phyloP scores from a whole-genome alignment of 2,888 invertebrate species.

The Cecidostiba fungosa region DNA sequence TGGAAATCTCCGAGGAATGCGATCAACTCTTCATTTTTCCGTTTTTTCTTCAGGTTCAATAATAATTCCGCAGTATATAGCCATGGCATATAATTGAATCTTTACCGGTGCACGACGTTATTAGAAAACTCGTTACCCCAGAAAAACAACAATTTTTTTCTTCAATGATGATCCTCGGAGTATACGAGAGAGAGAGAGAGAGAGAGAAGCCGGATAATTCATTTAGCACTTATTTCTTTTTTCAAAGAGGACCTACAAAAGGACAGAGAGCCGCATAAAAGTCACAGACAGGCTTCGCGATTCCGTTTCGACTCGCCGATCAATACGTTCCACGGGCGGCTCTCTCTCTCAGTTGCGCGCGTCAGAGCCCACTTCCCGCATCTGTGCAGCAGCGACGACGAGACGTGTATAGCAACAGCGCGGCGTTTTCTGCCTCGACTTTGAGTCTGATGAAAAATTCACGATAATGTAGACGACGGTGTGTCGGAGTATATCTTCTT shows the following conservation, averaged over 20 bases:
- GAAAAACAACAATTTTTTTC: not conserved
- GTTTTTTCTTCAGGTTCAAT: no score
- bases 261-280: not conserved
- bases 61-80: not conserved
- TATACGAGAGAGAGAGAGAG: not conserved
- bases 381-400: not conserved
- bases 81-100: not conserved
- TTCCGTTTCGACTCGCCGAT: constrained; percentile 50
- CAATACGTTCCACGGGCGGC: constrained; percentile 39
- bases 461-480: not conserved
- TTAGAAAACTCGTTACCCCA: not conserved
- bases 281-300: constrained; percentile 29
- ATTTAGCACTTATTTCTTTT: not conserved
- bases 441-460: not conserved
- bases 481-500: not conserved
- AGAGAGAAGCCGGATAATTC: not conserved
- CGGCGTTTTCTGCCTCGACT: not conserved
- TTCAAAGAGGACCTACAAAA: not conserved
- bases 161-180: not conserved
- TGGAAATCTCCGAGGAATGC: not conserved
- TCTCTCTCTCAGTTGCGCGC: not conserved
- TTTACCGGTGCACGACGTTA: not conserved
- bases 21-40: not conserved
- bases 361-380: constrained; percentile 4
- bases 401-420: not conserved